Evolutionary conservation across 2,888 invertebrate genomes (phyloP).

Genomic region (Drosophila parthenogenetica): DNA sequence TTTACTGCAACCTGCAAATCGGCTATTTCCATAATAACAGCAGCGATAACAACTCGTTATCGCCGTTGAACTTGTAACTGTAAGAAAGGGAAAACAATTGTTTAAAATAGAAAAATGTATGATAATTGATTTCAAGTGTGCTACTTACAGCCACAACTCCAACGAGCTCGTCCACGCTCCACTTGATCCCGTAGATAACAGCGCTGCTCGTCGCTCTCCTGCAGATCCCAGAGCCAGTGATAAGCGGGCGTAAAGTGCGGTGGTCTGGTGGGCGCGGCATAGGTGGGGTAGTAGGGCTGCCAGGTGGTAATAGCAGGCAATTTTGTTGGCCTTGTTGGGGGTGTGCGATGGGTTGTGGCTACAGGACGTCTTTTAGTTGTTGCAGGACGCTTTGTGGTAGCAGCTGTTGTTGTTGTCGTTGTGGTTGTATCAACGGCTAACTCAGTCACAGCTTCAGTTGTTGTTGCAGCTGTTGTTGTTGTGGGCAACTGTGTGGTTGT

Average conservation of each 20-base stretch:
- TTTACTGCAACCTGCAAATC: constrained; percentile 71
- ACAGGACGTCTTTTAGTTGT: not conserved
- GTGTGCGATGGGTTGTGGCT: not conserved
- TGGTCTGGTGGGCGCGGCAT: constrained; percentile 23
- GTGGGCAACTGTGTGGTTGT: constrained; percentile 10
- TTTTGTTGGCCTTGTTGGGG: constrained; percentile 15
- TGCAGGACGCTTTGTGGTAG: not conserved
- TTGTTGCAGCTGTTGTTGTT: constrained; percentile 1
- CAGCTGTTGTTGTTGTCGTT: constrained; percentile 6
- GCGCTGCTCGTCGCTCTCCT: not conserved
- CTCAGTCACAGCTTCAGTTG: constrained; percentile 7
- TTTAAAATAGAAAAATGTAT: not conserved
- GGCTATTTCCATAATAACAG: constrained; percentile 53
- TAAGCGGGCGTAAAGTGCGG: constrained; percentile 10
- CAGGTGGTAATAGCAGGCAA: not conserved
- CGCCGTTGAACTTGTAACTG: constrained; percentile 54
- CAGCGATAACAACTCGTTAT: constrained; percentile 71
- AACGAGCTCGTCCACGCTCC: constrained; percentile 39
- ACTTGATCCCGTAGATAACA: constrained; percentile 72
- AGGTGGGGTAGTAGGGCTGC: constrained; percentile 15
- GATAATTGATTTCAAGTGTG: not conserved
- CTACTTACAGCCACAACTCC: constrained; percentile 63
- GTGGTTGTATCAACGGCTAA: constrained; percentile 13
- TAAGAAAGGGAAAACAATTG: not conserved
- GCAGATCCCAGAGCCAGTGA: constrained; percentile 37